A percentile compares a stretch with the other conserved stretches of the same genome.
These are phyloP conservation scores for Oscheius myriophilus DNA, from an alignment of 2,888 invertebrate genomes.

Conservation along the genomic window DNA sequence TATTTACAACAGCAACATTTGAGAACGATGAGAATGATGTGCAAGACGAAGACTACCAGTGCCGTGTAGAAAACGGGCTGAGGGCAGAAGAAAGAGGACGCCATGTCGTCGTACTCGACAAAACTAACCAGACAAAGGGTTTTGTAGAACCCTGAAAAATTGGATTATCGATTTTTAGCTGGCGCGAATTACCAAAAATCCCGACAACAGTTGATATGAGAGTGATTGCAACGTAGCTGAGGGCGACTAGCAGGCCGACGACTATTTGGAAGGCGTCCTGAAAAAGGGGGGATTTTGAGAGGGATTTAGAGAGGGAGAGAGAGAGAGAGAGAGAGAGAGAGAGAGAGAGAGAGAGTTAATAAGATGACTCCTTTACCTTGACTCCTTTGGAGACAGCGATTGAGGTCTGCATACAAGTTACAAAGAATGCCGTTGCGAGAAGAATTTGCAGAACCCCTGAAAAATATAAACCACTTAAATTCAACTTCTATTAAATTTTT, in stretches of 20 bases:
- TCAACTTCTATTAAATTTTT: too few species aligned
- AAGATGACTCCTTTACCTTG: too few species aligned
- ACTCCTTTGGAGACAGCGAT: slow-evolving; percentile 59
- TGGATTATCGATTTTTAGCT: not conserved
- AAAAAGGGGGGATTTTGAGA: not conserved
- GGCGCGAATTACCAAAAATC: slow-evolving; percentile 39
- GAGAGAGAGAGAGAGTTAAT: not conserved
- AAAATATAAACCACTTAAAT: too few species aligned
- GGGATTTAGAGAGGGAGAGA: too few species aligned
- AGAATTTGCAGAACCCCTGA: slow-evolving; percentile 55
- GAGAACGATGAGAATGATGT: slow-evolving; percentile 53
- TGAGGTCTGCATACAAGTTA: slow-evolving; percentile 59
- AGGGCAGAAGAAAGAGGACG: slow-evolving; percentile 49
- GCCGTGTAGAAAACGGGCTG: slow-evolving; percentile 52
- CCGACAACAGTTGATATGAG: slow-evolving; percentile 48
- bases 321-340: not conserved
- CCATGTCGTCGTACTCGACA: slow-evolving; percentile 45
- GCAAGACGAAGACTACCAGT: slow-evolving; percentile 48
- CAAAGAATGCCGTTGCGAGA: slow-evolving; percentile 57
- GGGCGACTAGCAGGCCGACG: slow-evolving; percentile 52
- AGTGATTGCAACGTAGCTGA: slow-evolving; percentile 45
- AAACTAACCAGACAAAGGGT: slow-evolving; percentile 50
- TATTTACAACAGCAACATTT: slow-evolving; percentile 59
- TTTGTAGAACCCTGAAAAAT: slow-evolving; percentile 51
- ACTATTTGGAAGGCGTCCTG: slow-evolving; percentile 56